Base-by-base conservation (phyloP, 1,140 invertebrate species). In the Orussus abietinus region DNA sequence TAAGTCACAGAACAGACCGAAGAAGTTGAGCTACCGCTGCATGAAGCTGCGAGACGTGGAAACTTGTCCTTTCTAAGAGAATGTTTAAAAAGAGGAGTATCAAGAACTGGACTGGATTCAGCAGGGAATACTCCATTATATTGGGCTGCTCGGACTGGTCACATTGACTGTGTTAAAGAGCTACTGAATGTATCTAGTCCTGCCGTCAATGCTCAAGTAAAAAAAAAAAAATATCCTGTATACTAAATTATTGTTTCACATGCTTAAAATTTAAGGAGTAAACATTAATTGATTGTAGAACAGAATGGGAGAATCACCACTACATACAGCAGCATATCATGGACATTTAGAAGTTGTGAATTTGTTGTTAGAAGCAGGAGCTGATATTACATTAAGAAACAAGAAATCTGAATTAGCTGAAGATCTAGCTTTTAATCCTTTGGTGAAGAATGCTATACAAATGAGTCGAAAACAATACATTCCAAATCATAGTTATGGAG, bases 31-130 rank as follows among this genome's bases (percentile, higher is more conserved):
- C 69, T 78, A 44, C 83, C 84, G 10, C 56, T 87, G 13, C 84
- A 86, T 55, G 84, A 87, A 64, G 84, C 83, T 47, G 82, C 83
- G 2, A 79, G 80, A 57, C 65, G 84, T 45, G 85, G 84, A 12
- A 86, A 86, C 58, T 51, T 83, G 3, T 69, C 66, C 4, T 81
- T 85, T 53, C 54, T 87, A 38, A 53, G 59, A 38, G 82, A 86
- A 65, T 84, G 82, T 55, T 56, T 87, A 5, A 57, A 58, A 34
- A 78, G 82, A 59, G 77, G 80, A 33, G 80, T 86, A 42, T 86
- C 83, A 18, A 77, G 80, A 11, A 85, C 85, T 53, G 76, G 77
- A 39, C 66, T 86, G 43, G 85, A 88, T 64, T 77, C 80, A 51
- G 77, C 81, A 41, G 83, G 82, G 6, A 82, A 81, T 29, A 85